Evolutionary conservation across 2,113 vertebrate genomes (phyloP).

Genomic region (Plectropomus leopardus): DNA sequence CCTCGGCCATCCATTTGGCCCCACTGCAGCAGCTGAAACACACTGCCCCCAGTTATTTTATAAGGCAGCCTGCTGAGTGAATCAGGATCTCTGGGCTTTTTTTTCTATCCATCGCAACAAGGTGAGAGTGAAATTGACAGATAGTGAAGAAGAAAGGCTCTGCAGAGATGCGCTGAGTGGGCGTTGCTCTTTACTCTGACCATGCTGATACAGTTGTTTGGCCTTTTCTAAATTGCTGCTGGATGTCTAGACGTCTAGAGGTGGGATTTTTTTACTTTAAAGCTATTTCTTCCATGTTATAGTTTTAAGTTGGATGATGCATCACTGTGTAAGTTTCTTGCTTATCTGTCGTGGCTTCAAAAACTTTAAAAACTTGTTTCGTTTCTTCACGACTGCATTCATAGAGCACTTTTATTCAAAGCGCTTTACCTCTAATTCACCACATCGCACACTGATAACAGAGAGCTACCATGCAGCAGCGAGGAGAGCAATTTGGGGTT

Average conservation of each 20-base stretch:
- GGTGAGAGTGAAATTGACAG: conserved; percentile 41
- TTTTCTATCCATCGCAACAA: conserved; percentile 51
- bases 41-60: conserved; percentile 17
- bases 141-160: conserved; percentile 8
- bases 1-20: conserved; percentile 56
- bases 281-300: background rate
- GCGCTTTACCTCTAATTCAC: background rate
- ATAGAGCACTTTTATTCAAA: background rate
- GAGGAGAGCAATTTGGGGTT: background rate
- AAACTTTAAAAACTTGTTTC: background rate
- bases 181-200: conserved; percentile 7
- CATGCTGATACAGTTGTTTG: conserved; percentile 17
- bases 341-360: background rate
- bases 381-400: background rate
- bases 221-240: conserved; percentile 25
- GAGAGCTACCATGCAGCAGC: background rate
- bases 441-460: background rate
- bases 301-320: conserved; percentile 3
- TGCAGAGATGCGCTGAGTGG: conserved; percentile 11
- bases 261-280: conserved; percentile 14
- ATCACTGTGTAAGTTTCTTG: background rate
- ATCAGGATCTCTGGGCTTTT: conserved; percentile 39
- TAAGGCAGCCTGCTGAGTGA: conserved; percentile 42
- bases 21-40: conserved; percentile 27
- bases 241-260: conserved; percentile 15